Conservation (phyloP, 1,140 invertebrate species). For the Pseudomyrmex cubaensis region DNA sequence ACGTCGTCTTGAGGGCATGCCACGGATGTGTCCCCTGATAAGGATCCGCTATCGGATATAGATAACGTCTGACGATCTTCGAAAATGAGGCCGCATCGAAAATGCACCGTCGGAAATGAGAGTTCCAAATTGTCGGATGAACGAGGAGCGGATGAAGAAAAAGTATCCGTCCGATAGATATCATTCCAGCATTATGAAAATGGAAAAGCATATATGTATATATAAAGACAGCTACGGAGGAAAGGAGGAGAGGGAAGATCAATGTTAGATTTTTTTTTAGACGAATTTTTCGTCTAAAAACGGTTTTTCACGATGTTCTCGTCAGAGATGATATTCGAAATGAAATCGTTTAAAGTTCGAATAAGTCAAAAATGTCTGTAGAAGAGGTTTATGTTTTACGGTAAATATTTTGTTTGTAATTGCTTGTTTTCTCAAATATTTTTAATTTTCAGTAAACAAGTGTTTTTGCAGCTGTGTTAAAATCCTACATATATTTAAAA, state of each 20-base stretch:
- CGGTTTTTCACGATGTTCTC: neutral
- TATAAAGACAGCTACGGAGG: neutral
- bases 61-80: neutral
- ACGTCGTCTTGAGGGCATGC: conserved; percentile 10
- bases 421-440: neutral
- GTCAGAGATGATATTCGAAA: neutral
- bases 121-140: neutral
- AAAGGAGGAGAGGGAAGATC: neutral
- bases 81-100: conserved; percentile 25
- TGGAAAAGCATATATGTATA: neutral
- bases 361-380: neutral
- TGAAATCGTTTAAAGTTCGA: neutral
- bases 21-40: conserved; percentile 20
- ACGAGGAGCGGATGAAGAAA: neutral
- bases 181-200: conserved; percentile 36
- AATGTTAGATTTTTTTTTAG: conserved; percentile 4
- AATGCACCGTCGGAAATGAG: conserved; percentile 1
- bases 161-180: conserved; percentile 4
- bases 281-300: neutral
- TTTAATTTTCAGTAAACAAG: conserved; percentile 17
- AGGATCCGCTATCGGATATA: conserved; percentile 7
- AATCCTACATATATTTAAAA: neutral
- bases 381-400: too few relatives aligned
- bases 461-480: neutral
- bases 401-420: neutral